A percentile compares a stretch with the other conserved stretches of the same genome.
Conservation (phyloP, 1,140 invertebrate genomes). For the Manduca sexta region DNA sequence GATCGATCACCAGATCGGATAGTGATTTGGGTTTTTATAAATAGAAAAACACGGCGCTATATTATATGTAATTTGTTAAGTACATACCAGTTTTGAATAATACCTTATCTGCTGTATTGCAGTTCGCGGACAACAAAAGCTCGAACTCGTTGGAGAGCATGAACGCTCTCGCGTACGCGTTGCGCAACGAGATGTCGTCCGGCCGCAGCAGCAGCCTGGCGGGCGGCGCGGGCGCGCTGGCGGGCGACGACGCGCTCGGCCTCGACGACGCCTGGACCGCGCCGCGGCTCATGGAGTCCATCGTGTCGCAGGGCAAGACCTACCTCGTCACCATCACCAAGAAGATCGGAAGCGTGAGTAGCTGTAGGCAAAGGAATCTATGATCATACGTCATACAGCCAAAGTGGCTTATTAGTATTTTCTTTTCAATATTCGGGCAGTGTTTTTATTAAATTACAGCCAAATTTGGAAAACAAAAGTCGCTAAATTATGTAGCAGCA, state of each 20-base stretch:
- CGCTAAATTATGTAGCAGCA: too few relatives aligned
- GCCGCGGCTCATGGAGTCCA: slow-evolving; percentile 56
- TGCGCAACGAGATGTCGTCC: slow-evolving; percentile 21
- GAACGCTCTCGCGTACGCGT: slow-evolving; percentile 38
- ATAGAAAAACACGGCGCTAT: too few relatives aligned
- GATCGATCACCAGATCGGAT: too few relatives aligned
- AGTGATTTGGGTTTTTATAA: too few relatives aligned
- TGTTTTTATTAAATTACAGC: too few relatives aligned
- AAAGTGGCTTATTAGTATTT: too few relatives aligned
- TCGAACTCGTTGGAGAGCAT: slow-evolving; percentile 44
- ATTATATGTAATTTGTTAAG: too few relatives aligned
- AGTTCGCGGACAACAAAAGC: slow-evolving; percentile 50
- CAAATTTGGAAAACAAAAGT: too few relatives aligned
- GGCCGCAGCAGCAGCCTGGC: slow-evolving; percentile 5
- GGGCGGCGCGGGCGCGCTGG: slow-evolving; percentile 13
- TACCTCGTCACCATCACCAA: slow-evolving; percentile 56
- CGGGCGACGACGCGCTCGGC: slow-evolving; percentile 24
- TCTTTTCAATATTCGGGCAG: neutral
- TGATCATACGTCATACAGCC: too few relatives aligned
- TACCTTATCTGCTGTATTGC: neutral
- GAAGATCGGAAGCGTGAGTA: slow-evolving; percentile 58
- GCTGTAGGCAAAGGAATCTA: too few relatives aligned
- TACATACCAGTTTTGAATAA: too few relatives aligned
- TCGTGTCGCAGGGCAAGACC: slow-evolving; percentile 52
- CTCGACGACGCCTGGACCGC: slow-evolving; percentile 20